Evolutionary conservation across 2,888 invertebrate genomes (phyloP).

Genomic region (Nymphalis urticae): DNA sequence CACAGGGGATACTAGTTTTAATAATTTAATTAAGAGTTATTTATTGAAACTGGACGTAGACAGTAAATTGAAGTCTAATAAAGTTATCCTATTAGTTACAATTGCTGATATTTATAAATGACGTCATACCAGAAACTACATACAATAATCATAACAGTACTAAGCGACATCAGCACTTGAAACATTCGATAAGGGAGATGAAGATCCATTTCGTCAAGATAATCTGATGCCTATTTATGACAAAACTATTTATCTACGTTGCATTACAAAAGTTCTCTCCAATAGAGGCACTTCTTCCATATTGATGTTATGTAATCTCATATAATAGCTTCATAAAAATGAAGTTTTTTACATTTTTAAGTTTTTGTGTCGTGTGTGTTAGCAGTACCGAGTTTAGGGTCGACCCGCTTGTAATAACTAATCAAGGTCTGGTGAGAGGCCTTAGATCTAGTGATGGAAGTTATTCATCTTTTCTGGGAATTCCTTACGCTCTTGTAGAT

Average conservation of each 20-base stretch:
- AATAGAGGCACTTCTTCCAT: constrained; percentile 23
- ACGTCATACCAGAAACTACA: constrained; percentile 5
- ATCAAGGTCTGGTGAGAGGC: constrained; percentile 70
- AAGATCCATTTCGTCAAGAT: constrained; percentile 39
- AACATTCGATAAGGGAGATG: constrained; percentile 40
- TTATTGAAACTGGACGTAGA: too few species aligned
- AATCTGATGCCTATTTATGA: constrained; percentile 32
- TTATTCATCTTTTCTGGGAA: constrained; percentile 68
- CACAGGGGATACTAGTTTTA: too few species aligned
- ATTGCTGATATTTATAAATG: not conserved
- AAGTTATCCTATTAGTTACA: too few species aligned
- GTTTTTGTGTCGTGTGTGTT: constrained; percentile 42
- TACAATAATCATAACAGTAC: constrained; percentile 22
- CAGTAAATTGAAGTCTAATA: too few species aligned
- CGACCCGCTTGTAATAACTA: constrained; percentile 67
- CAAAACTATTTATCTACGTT: constrained; percentile 27
- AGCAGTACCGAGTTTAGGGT: constrained; percentile 54
- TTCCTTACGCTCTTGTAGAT: constrained; percentile 70
- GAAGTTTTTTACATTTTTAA: constrained; percentile 45
- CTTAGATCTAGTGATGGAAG: constrained; percentile 62
- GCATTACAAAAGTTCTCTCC: constrained; percentile 32
- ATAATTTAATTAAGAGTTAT: too few species aligned
- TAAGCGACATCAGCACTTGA: constrained; percentile 36
- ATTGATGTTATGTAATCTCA: constrained; percentile 40
- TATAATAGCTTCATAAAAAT: constrained; percentile 43